Evolutionary conservation across 2,888 invertebrate species (phyloP), one percentile per base, ranked within the genome.

Genomic region (Fabriciana adippe): DNA sequence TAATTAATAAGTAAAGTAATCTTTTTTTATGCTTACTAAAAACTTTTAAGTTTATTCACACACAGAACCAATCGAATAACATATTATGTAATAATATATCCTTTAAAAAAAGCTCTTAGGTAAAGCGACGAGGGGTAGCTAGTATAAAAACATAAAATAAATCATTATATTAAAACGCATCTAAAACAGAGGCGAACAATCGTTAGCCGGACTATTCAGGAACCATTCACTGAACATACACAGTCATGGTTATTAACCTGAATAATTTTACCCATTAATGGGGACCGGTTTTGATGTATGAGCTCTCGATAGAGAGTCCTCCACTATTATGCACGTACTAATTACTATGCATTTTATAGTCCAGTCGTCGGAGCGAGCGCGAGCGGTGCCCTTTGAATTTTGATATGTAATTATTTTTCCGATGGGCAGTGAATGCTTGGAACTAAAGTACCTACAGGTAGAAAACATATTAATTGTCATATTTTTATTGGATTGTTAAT

Each of bases 261-360:
- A 68, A 72, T 73, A 71, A 73, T 73, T 72, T 73, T 71, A 68
- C 69, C 69, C 64, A 71, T 68, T 70, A 73, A 72, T 31, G 65
- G 53, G 65, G 45, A 55, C 61, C 60, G 66, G 66, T 65, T 57
- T 48, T 41, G 60, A 72, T 67, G 69, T 68, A 70, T 63, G 70
- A 68, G 67, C 66, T 35, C 67, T 68, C 71, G 67, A 64, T 71
- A 59, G 63, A 72, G 70, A 64, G 69, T 62, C 55, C 70, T 73
- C 66, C 65, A 69, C 66, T 68, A 64, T 68, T 69, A 69, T 67
- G 68, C 64, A 55, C 63, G 67, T 53, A 59, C 68, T 70, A 72
- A 70, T 72, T 72, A 72, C 56, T 66, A 68, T 66, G 61, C 64
- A 62, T 61, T 65, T 61, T 53, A 62, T 64, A 45, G 64, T 50